A percentile compares a stretch with the other conserved stretches of the same genome.
Conservation (phyloP, 1,140 invertebrate genomes). For the Pissodes strobi region DNA sequence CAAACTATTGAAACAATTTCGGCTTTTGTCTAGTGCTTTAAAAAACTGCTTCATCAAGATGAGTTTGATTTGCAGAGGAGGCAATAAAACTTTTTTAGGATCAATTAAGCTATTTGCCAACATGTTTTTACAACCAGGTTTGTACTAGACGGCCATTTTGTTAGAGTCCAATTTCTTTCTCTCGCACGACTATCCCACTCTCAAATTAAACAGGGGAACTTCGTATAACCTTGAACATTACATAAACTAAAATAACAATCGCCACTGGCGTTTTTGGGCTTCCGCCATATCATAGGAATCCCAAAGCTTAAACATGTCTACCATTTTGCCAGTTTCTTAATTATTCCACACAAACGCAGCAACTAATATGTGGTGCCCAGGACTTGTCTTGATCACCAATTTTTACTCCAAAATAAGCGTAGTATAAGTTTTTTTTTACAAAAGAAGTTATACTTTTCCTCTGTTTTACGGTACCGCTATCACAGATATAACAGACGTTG, state of each 20-base stretch:
- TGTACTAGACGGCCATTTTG: too few relatives aligned
- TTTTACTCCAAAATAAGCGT: conserved; percentile 16
- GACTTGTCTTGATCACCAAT: conserved; percentile 17
- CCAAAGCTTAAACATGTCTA: conserved; percentile 12
- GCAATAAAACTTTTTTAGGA: conserved; percentile 39
- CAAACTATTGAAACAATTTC: conserved; percentile 47
- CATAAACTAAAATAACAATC: neutral
- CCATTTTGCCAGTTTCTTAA: conserved; percentile 18
- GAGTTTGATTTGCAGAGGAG: conserved; percentile 54
- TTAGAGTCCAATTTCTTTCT: neutral
- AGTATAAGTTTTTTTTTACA: conserved; percentile 22
- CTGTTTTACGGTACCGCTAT: too few relatives aligned
- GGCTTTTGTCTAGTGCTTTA: conserved; percentile 50
- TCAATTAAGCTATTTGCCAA: neutral
- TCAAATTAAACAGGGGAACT: conserved; percentile 54
- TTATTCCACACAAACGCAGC: neutral
- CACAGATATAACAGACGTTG: too few relatives aligned
- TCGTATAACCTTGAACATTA: conserved; percentile 24
- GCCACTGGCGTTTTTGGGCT: neutral
- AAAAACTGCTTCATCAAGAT: conserved; percentile 55
- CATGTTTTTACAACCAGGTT: too few relatives aligned
- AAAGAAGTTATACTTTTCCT: neutral
- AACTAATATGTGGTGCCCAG: conserved; percentile 9
- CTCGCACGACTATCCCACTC: conserved; percentile 53
- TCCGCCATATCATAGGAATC: too few relatives aligned